phyloP scores from a whole-genome alignment of 2,797 vertebrate species.

The Myotis vivesi region DNA sequence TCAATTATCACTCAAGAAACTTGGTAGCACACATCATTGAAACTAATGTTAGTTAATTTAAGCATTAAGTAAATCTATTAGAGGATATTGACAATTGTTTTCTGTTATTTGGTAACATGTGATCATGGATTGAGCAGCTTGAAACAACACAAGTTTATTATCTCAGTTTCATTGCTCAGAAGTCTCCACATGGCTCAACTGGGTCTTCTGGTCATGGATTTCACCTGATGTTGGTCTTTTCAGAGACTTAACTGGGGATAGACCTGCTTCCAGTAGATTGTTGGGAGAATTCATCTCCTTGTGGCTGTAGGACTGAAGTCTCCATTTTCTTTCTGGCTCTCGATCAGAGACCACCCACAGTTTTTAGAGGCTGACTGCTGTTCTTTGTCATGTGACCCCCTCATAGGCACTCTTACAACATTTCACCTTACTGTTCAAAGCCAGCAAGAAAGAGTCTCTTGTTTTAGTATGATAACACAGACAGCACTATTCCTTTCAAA shows the following conservation, averaged over 20 bases:
- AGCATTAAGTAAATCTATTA: not conserved
- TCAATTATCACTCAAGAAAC: not conserved
- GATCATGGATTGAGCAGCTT: not conserved
- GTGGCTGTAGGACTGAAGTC: not conserved
- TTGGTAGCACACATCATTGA: not conserved
- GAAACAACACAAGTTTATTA: not conserved
- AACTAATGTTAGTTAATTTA: slow-evolving; percentile 10
- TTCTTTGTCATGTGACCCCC: not conserved
- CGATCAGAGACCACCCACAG: not conserved
- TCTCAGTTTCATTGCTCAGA: not conserved
- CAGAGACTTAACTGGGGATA: not conserved
- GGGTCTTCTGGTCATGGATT: not conserved
- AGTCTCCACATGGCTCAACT: not conserved
- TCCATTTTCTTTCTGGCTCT: not conserved
- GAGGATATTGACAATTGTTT: slow-evolving; percentile 5
- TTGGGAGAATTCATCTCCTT: not conserved
- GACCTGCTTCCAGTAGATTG: not conserved
- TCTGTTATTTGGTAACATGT: not conserved
- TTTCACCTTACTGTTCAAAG: not conserved
- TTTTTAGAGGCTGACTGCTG: not conserved
- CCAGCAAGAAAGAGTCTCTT: not conserved
- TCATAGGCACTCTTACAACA: not conserved
- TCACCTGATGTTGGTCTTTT: not conserved
- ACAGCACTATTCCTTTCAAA: not conserved
- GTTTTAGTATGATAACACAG: not conserved